phyloP scores from a whole-genome alignment of 2,113 vertebrate species.

The Scalopus aquaticus region DNA sequence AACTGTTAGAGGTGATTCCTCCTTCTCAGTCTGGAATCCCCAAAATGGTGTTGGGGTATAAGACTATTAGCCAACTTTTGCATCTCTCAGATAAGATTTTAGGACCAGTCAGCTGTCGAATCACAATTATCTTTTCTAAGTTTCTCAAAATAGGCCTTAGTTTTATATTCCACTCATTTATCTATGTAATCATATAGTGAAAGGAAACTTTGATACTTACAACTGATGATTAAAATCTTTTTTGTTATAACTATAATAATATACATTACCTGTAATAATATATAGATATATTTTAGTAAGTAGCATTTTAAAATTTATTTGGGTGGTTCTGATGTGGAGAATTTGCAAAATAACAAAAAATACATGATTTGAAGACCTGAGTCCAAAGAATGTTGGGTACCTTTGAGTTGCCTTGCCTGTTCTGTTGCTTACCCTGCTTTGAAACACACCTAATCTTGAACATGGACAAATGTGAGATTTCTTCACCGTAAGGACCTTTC shows the following conservation, averaged over 20 bases:
- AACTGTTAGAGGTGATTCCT: background rate
- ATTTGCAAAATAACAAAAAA: conserved; percentile 24
- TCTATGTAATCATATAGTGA: background rate
- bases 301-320: background rate
- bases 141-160: background rate
- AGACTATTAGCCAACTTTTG: background rate
- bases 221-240: background rate
- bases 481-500: background rate
- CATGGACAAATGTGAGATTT: background rate
- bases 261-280: no score
- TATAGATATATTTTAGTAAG: no score
- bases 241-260: no score
- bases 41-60: background rate
- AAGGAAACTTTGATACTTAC: background rate
- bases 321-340: background rate
- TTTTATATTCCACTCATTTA: background rate
- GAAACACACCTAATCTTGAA: background rate
- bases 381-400: background rate
- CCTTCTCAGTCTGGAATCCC: background rate
- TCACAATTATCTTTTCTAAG: background rate
- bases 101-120: background rate
- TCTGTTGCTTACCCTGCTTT: background rate
- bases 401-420: background rate
- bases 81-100: background rate
- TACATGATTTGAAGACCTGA: conserved; percentile 8